Conservation (phyloP, 2,113 vertebrate genomes). For the Neogale vison region DNA sequence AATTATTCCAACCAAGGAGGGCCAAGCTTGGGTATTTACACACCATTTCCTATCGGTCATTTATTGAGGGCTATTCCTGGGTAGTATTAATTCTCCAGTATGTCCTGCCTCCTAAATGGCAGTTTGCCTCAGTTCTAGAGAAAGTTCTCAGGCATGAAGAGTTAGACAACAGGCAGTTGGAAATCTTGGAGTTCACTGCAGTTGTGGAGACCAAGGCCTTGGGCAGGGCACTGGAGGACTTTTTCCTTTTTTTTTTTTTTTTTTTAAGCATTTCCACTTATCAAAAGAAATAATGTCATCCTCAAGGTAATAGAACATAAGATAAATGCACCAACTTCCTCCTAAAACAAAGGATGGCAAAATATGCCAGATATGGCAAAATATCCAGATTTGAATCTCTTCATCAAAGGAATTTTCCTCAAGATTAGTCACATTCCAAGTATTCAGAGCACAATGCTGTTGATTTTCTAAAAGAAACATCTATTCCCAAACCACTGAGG, state of each 20-base stretch:
- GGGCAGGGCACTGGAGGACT: neutral
- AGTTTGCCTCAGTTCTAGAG: neutral
- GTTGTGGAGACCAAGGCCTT: neutral
- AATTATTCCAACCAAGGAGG: neutral
- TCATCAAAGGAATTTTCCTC: conserved; percentile 12
- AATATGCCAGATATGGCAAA: conserved; percentile 4
- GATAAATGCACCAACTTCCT: neutral
- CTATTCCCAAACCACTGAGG: neutral
- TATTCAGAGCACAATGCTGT: neutral
- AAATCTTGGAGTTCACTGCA: neutral
- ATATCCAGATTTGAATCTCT: conserved; percentile 12
- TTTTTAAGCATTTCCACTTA: neutral
- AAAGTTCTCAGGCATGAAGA: neutral
- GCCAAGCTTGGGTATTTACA: neutral
- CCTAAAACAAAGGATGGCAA: neutral
- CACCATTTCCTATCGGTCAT: neutral
- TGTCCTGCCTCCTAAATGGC: neutral
- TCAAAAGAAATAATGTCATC: neutral
- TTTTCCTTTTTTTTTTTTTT: neutral
- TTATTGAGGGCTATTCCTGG: neutral
- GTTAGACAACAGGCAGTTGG: neutral
- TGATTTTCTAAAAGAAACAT: conserved; percentile 19
- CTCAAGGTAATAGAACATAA: neutral
- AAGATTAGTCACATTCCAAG: conserved; percentile 24
- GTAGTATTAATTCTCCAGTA: neutral